A percentile compares a stretch with the other conserved stretches of the same genome.
phyloP scores from a whole-genome alignment of 2,888 invertebrate species.

The Idaea straminata region DNA sequence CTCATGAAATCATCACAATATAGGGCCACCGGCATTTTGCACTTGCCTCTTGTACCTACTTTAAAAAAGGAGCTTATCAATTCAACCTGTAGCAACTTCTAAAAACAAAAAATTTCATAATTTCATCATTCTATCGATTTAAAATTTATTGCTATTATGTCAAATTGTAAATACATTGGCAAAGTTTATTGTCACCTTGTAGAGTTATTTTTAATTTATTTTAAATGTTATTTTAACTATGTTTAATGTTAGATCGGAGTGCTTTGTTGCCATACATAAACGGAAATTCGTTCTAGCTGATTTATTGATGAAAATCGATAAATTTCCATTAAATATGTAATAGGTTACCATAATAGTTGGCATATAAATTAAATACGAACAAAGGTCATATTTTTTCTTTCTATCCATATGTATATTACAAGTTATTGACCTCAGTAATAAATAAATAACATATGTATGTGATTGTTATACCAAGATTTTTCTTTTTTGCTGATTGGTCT shows the following conservation, averaged over 20 bases:
- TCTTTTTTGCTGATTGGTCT: no score
- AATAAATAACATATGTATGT: conserved; percentile 4
- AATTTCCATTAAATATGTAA: not conserved
- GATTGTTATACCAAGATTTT: not conserved
- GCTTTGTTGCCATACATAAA: not conserved
- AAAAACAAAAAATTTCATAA: not conserved
- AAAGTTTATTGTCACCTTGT: not conserved
- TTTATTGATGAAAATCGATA: not conserved
- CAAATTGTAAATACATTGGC: not conserved
- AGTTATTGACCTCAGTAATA: conserved; percentile 1
- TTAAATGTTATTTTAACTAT: not conserved
- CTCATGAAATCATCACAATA: no score
- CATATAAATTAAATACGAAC: no score
- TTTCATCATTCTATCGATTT: not conserved
- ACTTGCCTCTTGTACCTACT: no score
- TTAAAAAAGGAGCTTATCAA: no score
- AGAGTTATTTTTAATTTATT: not conserved
- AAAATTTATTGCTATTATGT: not conserved
- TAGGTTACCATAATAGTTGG: not conserved
- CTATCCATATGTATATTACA: not conserved
- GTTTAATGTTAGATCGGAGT: not conserved
- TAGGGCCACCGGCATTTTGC: no score
- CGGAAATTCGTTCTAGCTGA: not conserved
- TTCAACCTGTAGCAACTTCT: not conserved
- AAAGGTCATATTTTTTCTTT: not conserved